Base-by-base conservation (phyloP, 1,140 invertebrate species). In the Hycleus cichorii region DNA sequence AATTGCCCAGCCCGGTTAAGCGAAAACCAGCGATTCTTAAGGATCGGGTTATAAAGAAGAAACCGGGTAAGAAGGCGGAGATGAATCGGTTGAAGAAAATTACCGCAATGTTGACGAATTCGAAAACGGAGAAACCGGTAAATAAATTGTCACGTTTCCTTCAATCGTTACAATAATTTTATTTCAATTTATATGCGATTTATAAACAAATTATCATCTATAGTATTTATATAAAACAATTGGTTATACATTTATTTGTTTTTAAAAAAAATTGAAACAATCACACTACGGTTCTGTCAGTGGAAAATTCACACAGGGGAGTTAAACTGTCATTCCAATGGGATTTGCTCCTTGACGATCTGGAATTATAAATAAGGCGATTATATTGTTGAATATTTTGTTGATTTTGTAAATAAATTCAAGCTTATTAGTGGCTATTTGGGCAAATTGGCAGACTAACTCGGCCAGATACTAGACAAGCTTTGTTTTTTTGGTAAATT, bases 281-380 rank as follows among this genome's bases (percentile, higher is more conserved):
- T 55, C 39, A 60, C 51, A 60, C 43, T 49, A 32, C 18, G 39
- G 38, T 56, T 56, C 43, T 46, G 39, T 39, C 32, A 7, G 3
- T 32, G 32, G 32, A 32, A 32, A 32, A 32, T 2, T 32, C 32
- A 32, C 32, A 32, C 32, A 32, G 7, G 7, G 32, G 32, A 32
- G 32, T 32, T 4, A 32, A 32, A 11, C 24, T 38, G 58, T 78
- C 67, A 81, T 62, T 82, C 80, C 60, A 82, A 65, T 49, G 80
- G 80, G 66, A 82, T 80, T 72, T 82, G 78, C 59, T 82, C 80
- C 69, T 75, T 78, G 10, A 82, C 78, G 62, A 82, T 81, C 80
- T 82, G 74, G 65, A 80, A 52, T 42, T 52, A 57, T 2, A 49
- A 44, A 38, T 4, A 58, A 56, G 27, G 18, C 18, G 11, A 51